These are phyloP conservation scores for Xiphophorus birchmanni DNA, from an alignment of 2,797 vertebrate species.

Conservation along the genomic window DNA sequence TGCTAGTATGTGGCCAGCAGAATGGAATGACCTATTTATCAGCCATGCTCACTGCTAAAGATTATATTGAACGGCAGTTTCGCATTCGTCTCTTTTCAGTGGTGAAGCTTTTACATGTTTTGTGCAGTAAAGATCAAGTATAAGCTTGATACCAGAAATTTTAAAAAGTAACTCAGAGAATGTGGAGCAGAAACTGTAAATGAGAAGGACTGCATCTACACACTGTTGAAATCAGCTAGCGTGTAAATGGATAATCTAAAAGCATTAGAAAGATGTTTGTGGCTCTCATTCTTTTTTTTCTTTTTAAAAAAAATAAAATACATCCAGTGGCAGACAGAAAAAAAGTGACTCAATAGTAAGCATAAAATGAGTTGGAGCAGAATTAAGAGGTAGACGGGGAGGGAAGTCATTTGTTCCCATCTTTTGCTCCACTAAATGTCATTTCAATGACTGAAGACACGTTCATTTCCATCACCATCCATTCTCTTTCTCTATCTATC, in stretches of 20 bases:
- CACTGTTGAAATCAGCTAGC: background rate
- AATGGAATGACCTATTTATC: slow-evolving; percentile 60
- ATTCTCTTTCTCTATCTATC: slow-evolving; percentile 54
- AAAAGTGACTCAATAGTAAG: slow-evolving; percentile 23
- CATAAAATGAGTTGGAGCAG: slow-evolving; percentile 35
- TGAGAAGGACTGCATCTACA: background rate
- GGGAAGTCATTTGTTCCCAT: slow-evolving; percentile 51
- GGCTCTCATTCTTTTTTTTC: background rate
- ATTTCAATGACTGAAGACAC: slow-evolving; percentile 63
- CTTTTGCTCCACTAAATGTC: slow-evolving; percentile 56
- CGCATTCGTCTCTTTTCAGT: background rate
- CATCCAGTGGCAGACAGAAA: slow-evolving; percentile 15
- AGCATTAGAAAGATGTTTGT: background rate
- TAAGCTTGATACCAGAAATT: background rate
- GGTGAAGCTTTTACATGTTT: background rate
- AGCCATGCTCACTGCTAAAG: background rate
- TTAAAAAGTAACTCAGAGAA: background rate
- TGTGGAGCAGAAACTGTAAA: background rate
- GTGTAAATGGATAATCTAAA: background rate
- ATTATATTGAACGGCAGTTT: background rate
- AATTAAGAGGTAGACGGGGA: slow-evolving; percentile 43
- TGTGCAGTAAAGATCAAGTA: background rate
- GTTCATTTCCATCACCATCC: slow-evolving; percentile 65
- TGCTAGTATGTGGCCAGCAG: slow-evolving; percentile 30
- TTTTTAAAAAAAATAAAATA: background rate